A percentile compares a stretch with the other conserved stretches of the same genome.
These are phyloP conservation scores for Antennarius maculatus DNA, from an alignment of 2,797 vertebrate species.

Conservation along the genomic window DNA sequence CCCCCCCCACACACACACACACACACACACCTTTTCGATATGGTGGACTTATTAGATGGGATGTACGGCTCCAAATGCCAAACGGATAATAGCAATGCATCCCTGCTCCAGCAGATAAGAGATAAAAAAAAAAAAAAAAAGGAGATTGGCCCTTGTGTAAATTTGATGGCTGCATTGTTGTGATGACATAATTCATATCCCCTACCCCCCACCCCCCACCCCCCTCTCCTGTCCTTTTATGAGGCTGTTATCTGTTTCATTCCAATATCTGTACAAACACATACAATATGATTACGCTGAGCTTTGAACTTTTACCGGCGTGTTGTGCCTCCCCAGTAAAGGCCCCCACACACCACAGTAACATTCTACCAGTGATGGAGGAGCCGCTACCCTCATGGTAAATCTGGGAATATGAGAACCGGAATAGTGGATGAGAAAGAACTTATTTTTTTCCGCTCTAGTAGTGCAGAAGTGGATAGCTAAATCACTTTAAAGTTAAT, in stretches of 20 bases:
- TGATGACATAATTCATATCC: slow-evolving; percentile 70
- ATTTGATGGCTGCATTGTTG: slow-evolving; percentile 61
- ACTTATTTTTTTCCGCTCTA: slow-evolving; percentile 34
- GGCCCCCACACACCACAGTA: slow-evolving; percentile 28
- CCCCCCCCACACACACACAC: no score
- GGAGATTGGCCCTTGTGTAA: slow-evolving; percentile 57
- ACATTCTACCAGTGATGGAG: slow-evolving; percentile 28
- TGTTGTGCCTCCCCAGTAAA: slow-evolving; percentile 55
- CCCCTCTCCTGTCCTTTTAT: slow-evolving; percentile 56
- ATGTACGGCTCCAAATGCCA: slow-evolving; percentile 57
- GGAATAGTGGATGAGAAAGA: slow-evolving; percentile 33
- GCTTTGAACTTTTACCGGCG: slow-evolving; percentile 59
- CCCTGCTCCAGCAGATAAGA: slow-evolving; percentile 48
- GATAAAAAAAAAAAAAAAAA: slow-evolving; percentile 65
- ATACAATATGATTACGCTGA: slow-evolving; percentile 68
- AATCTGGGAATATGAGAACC: no score
- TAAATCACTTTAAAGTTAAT: slow-evolving; percentile 78
- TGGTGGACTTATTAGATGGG: slow-evolving; percentile 57
- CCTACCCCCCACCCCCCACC: no score
- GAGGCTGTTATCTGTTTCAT: slow-evolving; percentile 64
- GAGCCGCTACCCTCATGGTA: not conserved
- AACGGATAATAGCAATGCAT: slow-evolving; percentile 48
- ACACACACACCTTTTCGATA: no score
- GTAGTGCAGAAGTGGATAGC: slow-evolving; percentile 56
- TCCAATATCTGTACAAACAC: slow-evolving; percentile 64